Conservation (phyloP, 2,797 vertebrate species). For the Pelodytes ibericus region DNA sequence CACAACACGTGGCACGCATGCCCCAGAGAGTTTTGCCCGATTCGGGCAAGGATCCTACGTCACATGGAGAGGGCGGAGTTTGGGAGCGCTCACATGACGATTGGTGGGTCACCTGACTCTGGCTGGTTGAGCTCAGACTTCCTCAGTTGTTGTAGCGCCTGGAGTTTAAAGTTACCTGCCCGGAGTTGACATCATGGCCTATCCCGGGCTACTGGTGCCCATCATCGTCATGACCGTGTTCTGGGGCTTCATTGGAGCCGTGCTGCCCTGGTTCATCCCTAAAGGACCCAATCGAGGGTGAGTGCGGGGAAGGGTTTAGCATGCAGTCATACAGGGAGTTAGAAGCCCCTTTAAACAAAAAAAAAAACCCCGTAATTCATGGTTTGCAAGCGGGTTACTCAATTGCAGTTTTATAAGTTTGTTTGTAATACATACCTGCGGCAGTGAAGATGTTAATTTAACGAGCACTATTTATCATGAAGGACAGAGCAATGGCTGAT, state of each 20-base stretch:
- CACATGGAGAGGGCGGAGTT: neutral
- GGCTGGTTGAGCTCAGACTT: neutral
- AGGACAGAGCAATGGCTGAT: too few relatives aligned
- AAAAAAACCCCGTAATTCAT: too few relatives aligned
- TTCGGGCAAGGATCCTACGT: neutral
- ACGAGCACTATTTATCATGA: too few relatives aligned
- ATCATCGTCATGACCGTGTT: slow-evolving; percentile 90
- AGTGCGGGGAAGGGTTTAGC: slow-evolving; percentile 65
- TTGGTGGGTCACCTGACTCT: slow-evolving; percentile 30
- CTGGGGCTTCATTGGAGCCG: slow-evolving; percentile 86
- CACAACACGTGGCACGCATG: too few relatives aligned
- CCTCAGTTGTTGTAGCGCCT: neutral
- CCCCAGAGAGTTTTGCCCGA: too few relatives aligned
- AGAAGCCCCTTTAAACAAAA: too few relatives aligned
- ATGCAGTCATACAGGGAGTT: too few relatives aligned
- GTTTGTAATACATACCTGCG: too few relatives aligned
- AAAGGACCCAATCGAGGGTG: slow-evolving; percentile 95
- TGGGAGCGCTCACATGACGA: neutral
- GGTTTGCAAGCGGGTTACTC: too few relatives aligned
- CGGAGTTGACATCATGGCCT: slow-evolving; percentile 73
- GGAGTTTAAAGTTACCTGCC: neutral
- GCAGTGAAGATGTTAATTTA: too few relatives aligned
- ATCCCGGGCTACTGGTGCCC: slow-evolving; percentile 78
- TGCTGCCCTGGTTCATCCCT: slow-evolving; percentile 89
- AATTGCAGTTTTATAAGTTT: too few relatives aligned